phyloP scores from a whole-genome alignment of 2,797 vertebrate genomes.

The Phrynocephalus guinanensis region DNA sequence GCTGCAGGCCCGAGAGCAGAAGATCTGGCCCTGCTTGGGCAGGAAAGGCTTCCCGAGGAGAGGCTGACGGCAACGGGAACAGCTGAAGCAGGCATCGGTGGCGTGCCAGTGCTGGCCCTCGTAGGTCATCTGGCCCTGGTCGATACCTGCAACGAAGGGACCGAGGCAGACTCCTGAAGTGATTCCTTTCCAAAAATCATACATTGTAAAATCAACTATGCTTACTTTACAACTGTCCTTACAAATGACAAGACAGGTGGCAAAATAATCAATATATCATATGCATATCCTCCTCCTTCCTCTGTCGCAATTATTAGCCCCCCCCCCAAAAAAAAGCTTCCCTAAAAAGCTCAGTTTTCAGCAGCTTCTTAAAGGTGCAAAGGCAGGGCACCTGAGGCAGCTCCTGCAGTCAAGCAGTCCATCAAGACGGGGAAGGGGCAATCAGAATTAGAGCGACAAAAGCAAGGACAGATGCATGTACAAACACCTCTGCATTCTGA shows the following conservation, averaged over 20 bases:
- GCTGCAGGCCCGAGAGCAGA: slow-evolving; percentile 90
- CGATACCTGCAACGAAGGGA: slow-evolving; percentile 81
- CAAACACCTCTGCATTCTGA: not conserved
- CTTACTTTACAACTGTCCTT: too few relatives aligned
- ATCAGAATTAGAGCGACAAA: not conserved
- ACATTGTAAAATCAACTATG: too few relatives aligned
- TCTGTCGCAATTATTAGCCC: too few relatives aligned
- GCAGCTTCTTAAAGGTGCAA: too few relatives aligned
- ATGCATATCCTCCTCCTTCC: too few relatives aligned
- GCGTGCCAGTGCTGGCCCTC: slow-evolving; percentile 95
- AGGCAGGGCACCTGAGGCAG: too few relatives aligned
- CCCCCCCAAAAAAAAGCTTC: too few relatives aligned
- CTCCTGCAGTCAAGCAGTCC: too few relatives aligned
- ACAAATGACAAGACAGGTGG: too few relatives aligned
- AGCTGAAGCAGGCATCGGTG: slow-evolving; percentile 88
- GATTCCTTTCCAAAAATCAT: not conserved
- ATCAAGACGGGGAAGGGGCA: not conserved
- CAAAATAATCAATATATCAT: too few relatives aligned
- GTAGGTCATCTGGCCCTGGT: slow-evolving; percentile 93
- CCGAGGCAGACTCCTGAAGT: not conserved
- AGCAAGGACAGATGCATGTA: not conserved
- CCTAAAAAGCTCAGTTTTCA: too few relatives aligned
- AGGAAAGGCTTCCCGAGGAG: slow-evolving; percentile 89
- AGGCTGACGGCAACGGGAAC: slow-evolving; percentile 83
- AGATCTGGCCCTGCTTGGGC: slow-evolving; percentile 88